A percentile compares a stretch with the other conserved stretches of the same genome.
Conservation (phyloP, 2,888 invertebrate genomes). For the Polyommatus icarus region DNA sequence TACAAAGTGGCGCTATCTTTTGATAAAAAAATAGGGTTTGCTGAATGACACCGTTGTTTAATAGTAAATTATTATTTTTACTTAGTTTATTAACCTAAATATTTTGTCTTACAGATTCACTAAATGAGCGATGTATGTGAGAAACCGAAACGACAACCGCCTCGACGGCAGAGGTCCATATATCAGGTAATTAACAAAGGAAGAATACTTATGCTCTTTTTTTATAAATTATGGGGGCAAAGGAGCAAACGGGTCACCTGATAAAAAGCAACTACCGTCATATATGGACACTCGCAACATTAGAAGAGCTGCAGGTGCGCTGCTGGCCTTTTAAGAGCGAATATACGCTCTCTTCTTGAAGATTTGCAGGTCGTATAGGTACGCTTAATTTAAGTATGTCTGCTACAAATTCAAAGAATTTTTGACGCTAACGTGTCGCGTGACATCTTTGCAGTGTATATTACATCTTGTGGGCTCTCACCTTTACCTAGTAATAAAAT, state of each 20-base stretch:
- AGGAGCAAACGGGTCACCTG: too few relatives aligned
- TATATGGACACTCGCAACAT: too few relatives aligned
- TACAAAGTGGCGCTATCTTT: not conserved
- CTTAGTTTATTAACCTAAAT: not conserved
- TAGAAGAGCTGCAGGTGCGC: too few relatives aligned
- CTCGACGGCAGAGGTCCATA: constrained; percentile 65
- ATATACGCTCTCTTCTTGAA: too few relatives aligned
- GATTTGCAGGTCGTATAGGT: too few relatives aligned
- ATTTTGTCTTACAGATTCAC: constrained; percentile 46
- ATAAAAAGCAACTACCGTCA: too few relatives aligned
- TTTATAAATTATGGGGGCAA: too few relatives aligned
- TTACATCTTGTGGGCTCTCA: too few relatives aligned
- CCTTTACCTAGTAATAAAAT: too few relatives aligned
- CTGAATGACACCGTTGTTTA: not conserved
- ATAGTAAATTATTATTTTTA: not conserved
- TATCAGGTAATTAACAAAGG: constrained; percentile 50
- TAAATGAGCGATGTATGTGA: constrained; percentile 68
- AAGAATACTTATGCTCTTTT: not conserved
- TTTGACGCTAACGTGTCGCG: not conserved
- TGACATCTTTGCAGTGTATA: too few relatives aligned
- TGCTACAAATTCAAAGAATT: not conserved
- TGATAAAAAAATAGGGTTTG: not conserved
- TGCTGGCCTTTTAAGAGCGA: too few relatives aligned
- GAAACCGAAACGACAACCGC: constrained; percentile 41
- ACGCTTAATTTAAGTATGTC: too few relatives aligned